Evolutionary conservation across 37 sponge, comb jelly and placozoan species (phyloP), one percentile per base, ranked within the genome.

Genomic region (Petrosia ficiformis): DNA sequence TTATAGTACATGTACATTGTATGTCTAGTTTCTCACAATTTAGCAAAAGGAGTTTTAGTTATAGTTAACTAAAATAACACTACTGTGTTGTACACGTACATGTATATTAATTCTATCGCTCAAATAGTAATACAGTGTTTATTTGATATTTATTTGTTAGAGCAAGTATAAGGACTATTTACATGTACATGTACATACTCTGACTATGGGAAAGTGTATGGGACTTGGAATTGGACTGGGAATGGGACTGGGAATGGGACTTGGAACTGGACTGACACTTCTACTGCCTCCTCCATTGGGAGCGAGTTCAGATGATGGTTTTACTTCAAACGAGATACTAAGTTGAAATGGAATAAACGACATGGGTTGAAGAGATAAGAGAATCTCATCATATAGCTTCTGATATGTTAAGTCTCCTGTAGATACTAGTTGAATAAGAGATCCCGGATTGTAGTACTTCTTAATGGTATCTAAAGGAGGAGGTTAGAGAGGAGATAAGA

Each of bases 361-460:
- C 43, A 93, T 85, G n/a, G 94, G 94, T 42, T 93, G 82, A 16
- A 88, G 74, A 26, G 79, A 67, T 6, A 86, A 60, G 24, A 85
- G 66, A 26, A 88, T 59, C 48, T 88, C 74, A 24, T 78, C 73
- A 65, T 79, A 93, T 68, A 88, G 75, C 22, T 71, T 71, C 6
- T 19, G 34, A 59, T 66, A 76, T 5, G 5, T 6, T 1, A 54
- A 21, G 2, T 54, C 65, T 0, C 19, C 33, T 19, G 59, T 67
- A 16, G 59, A 28, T 39, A 75, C 79, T 14, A 82, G 72, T 19
- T 31, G 33, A 33, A 93, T 83, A 42, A 93, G 80, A 10, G 83
- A 37, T 2, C 52, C 52, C 34, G 86, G 71, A 6, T 44, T 56
- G 74, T 88, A 93, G 75, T 86, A 81, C 76, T 86, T 93, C 37